These are phyloP conservation scores for Mayetiola destructor DNA, from an alignment of 2,888 invertebrate species.

Conservation along the genomic window DNA sequence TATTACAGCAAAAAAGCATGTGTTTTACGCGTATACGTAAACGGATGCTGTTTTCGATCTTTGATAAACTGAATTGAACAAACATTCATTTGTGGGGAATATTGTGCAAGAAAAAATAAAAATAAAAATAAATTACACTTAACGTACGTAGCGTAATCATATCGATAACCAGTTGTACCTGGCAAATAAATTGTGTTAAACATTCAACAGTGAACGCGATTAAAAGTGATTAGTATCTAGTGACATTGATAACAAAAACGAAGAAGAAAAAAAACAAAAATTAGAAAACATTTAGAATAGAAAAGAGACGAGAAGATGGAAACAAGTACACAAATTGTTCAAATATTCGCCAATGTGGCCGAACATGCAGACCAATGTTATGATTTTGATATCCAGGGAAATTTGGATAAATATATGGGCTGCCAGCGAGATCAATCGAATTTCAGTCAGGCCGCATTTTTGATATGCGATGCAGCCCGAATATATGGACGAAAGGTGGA, in stretches of 20 bases:
- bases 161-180: neutral
- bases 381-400: neutral
- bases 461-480: constrained; percentile 27
- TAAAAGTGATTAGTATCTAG: neutral
- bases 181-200: neutral
- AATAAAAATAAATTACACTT: neutral
- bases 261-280: too few species aligned
- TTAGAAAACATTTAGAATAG: neutral
- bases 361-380: neutral
- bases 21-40: neutral
- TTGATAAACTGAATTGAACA: too few species aligned
- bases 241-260: neutral
- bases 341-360: neutral
- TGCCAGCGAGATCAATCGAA: constrained; percentile 17
- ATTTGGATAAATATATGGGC: constrained; percentile 25
- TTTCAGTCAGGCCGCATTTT: constrained; percentile 23
- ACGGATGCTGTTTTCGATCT: neutral
- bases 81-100: too few species aligned
- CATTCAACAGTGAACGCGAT: neutral
- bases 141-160: neutral
- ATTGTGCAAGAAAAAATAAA: neutral
- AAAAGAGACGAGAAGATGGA: neutral
- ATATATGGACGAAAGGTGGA: constrained; percentile 30
- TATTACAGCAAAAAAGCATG: neutral
- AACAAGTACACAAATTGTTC: neutral